Evolutionary conservation across 2,888 invertebrate genomes (phyloP), one percentile per base, ranked within the genome.

Genomic region (Lycophotia porphyrea): DNA sequence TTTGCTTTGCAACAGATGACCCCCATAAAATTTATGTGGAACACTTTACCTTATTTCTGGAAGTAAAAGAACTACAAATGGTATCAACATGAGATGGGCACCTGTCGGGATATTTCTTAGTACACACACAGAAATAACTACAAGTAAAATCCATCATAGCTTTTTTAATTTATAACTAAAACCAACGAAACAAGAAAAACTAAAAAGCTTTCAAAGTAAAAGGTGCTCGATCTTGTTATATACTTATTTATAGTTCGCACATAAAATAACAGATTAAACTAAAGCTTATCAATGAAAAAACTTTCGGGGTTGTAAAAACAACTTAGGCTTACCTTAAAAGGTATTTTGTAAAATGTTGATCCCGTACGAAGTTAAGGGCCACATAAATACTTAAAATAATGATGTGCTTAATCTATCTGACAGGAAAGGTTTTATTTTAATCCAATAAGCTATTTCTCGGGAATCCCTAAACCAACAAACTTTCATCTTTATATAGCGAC

Each of bases 31-130:
- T 71, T 76, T 77, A 60, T 82, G 81, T 81, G 49, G 42, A 81
- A 60, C 58, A 68, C 15, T 31, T 60, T 65, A 64, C 63, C 58
- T 47, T 61, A 60, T 55, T 61, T 55, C 7, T 64, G 34, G 52
- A 85, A 67, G 65, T 81, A 81, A 82, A 81, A 60, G 49, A 70
- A 81, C 82, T 84, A n/a, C 63, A 64, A 76, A 84, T 81, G 34
- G 63, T 84, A 67, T 60, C 67, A 68, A 80, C 69, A 81, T 55
- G n/a, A 68, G n/a, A 49, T 31, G 36, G n/a, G 31, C 47, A 39
- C 11, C 13, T 36, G 24, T 11, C 27, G 18, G 27, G 5, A 42
- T 52, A 65, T 61, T 74, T 55, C 7, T 11, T 67, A 60, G 34
- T 74, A 67, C 65, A 73, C 65, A 73, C 42, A 55, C 47, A 61